These are phyloP conservation scores for Tetrax tetrax DNA, from an alignment of 2,113 vertebrate species.

Conservation along the genomic window DNA sequence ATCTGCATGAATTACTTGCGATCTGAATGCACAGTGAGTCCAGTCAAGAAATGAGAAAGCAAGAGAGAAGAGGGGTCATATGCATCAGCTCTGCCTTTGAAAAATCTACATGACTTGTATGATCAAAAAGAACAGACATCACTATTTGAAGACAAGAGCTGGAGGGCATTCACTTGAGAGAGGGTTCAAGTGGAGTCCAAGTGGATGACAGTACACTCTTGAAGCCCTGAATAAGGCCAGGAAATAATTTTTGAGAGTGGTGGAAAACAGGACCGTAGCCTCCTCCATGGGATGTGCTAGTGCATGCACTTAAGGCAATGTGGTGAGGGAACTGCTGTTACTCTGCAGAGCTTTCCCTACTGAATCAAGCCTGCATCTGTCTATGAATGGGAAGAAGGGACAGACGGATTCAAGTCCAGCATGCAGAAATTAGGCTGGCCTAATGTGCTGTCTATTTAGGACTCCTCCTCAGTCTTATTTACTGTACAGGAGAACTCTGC, in stretches of 20 bases:
- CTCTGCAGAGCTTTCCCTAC: neutral
- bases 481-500: neutral
- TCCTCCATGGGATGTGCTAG: neutral
- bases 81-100: slow-evolving; percentile 24
- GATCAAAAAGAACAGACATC: neutral
- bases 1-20: neutral
- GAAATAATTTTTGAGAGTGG: neutral
- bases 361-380: neutral
- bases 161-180: neutral
- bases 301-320: neutral
- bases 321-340: no score
- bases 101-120: neutral
- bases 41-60: neutral
- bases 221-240: neutral
- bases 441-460: neutral
- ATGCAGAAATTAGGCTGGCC: neutral
- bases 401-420: neutral
- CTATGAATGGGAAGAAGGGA: rapidly evolving
- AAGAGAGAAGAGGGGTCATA: neutral
- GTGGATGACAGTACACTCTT: neutral
- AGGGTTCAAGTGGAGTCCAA: neutral
- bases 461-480: neutral
- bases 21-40: neutral
- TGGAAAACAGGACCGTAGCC: neutral
- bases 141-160: slow-evolving; percentile 21